Percentiles rank a stretch among this genome's conserved stretches.
Conservation (phyloP, 2,888 invertebrate genomes). For the Yponomeuta sedellus region DNA sequence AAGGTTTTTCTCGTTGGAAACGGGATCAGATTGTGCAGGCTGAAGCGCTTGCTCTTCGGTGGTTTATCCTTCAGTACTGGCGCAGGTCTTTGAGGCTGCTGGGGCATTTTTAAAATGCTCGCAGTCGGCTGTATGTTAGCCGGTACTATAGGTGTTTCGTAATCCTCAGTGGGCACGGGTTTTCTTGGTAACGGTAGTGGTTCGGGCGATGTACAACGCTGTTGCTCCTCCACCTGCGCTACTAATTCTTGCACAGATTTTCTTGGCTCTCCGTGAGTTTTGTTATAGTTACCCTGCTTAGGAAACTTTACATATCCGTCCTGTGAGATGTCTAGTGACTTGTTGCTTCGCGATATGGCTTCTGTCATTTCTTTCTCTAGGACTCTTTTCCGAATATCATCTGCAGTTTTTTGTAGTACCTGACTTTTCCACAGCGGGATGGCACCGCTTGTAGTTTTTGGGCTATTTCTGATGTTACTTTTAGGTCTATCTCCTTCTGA, state of each 20-base stretch:
- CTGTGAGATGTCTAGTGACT: slow-evolving; percentile 64
- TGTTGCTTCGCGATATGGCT: slow-evolving; percentile 43
- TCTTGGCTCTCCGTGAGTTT: slow-evolving; percentile 48
- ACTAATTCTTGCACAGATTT: slow-evolving; percentile 80
- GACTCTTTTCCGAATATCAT: slow-evolving; percentile 60
- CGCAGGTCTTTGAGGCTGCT: slow-evolving; percentile 65
- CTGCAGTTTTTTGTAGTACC: slow-evolving; percentile 65
- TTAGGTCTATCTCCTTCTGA: slow-evolving; percentile 34
- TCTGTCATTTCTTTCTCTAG: slow-evolving; percentile 62
- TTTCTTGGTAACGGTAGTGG: slow-evolving; percentile 50
- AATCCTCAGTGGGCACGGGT: slow-evolving; percentile 45
- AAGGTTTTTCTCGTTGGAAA: slow-evolving; percentile 71
- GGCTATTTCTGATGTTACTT: slow-evolving; percentile 28
- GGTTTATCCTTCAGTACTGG: slow-evolving; percentile 67
- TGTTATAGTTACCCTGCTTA: slow-evolving; percentile 46
- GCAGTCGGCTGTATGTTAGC: slow-evolving; percentile 39
- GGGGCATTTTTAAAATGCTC: slow-evolving; percentile 60
- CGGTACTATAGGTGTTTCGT: slow-evolving; percentile 33
- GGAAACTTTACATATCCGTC: slow-evolving; percentile 69
- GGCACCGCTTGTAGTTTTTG: slow-evolving; percentile 33
- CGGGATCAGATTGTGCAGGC: slow-evolving; percentile 69
- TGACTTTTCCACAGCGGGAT: slow-evolving; percentile 63
- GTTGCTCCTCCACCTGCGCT: slow-evolving; percentile 78
- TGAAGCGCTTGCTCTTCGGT: slow-evolving; percentile 67
- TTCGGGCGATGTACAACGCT: slow-evolving; percentile 57